These are phyloP conservation scores for Blennius ocellaris DNA, from an alignment of 2,113 vertebrate genomes.

Conservation along the genomic window DNA sequence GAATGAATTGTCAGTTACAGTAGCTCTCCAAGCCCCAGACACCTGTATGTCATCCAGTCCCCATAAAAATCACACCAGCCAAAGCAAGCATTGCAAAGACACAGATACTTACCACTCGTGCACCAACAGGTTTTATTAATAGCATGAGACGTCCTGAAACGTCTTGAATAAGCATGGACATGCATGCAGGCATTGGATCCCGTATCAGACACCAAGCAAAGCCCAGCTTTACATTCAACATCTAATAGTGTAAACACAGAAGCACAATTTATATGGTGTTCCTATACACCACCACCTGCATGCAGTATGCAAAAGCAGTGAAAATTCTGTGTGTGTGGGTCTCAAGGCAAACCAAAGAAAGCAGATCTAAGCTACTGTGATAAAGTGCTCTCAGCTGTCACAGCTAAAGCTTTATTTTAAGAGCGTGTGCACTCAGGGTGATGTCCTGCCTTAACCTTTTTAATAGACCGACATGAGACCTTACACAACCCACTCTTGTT, in stretches of 20 bases:
- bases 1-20: constrained; percentile 58
- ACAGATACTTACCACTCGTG: neutral
- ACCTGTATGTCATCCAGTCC: constrained; percentile 38
- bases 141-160: constrained; percentile 17
- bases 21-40: constrained; percentile 40
- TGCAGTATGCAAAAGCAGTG: no score
- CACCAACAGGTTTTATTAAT: neutral
- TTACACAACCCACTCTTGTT: constrained; percentile 52
- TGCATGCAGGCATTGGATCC: constrained; percentile 37
- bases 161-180: neutral
- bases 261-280: constrained; percentile 16
- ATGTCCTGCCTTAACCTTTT: constrained; percentile 59
- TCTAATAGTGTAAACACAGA: constrained; percentile 30
- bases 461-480: constrained; percentile 38
- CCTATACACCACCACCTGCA: constrained; percentile 16
- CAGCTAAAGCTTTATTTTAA: constrained; percentile 57
- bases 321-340: constrained; percentile 24
- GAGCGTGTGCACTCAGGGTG: constrained; percentile 21
- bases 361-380: constrained; percentile 41
- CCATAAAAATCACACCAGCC: constrained; percentile 30
- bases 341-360: constrained; percentile 1
- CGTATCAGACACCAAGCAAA: constrained; percentile 36
- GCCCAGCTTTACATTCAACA: constrained; percentile 33
- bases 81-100: neutral
- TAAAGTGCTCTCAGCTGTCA: constrained; percentile 51